A percentile compares a stretch with the other conserved stretches of the same genome.
Evolutionary conservation across 2,797 vertebrate genomes (phyloP).

Genomic region (Centroberyx gerrardi): DNA sequence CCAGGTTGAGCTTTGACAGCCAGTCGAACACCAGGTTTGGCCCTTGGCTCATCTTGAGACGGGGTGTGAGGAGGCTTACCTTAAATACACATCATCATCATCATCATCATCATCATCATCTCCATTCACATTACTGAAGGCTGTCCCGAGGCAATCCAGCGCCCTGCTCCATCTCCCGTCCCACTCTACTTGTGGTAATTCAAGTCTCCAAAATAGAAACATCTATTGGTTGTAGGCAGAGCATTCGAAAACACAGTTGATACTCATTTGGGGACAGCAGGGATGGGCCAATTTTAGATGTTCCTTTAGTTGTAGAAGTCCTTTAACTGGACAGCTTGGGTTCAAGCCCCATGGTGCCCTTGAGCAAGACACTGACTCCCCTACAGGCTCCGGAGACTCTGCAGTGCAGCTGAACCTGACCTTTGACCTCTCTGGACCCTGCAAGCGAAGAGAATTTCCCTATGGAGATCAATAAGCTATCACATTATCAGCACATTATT

Average conservation of each 20-base stretch:
- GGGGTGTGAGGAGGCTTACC: not conserved
- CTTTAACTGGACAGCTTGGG: too few species aligned
- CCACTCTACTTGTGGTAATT: not conserved
- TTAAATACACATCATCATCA: conserved; percentile 36
- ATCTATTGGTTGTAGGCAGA: not conserved
- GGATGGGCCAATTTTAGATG: not conserved
- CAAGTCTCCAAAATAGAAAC: conserved; percentile 8
- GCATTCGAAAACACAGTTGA: not conserved
- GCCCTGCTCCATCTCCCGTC: not conserved
- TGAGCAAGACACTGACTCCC: not conserved
- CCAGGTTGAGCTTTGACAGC: conserved; percentile 90
- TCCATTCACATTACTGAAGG: not conserved
- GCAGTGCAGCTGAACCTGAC: not conserved
- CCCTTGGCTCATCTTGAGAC: conserved; percentile 83
- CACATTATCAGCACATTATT: too few species aligned
- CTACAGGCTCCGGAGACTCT: not conserved
- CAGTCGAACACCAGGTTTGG: conserved; percentile 93
- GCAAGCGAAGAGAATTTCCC: too few species aligned
- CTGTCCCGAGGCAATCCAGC: not conserved
- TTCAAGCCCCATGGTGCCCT: not conserved
- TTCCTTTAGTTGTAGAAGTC: not conserved
- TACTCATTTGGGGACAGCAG: conserved; percentile 3
- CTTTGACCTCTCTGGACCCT: conserved; percentile 19
- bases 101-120: conserved; percentile 5
- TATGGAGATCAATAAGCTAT: too few species aligned